phyloP scores from a whole-genome alignment of 2,113 vertebrate species.

The Tychaedon coryphoeus region DNA sequence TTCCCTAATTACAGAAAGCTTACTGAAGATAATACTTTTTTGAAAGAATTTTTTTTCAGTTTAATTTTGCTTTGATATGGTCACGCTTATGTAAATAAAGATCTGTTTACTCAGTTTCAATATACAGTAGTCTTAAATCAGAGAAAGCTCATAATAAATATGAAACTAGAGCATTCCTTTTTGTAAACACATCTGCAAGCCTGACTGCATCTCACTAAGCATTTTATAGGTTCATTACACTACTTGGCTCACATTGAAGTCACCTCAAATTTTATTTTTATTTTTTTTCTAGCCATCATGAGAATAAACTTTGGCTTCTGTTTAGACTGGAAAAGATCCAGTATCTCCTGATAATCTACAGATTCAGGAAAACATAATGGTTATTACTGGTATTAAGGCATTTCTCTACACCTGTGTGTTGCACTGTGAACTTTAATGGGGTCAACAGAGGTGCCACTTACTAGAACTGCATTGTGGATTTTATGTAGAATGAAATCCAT shows the following conservation, averaged over 20 bases:
- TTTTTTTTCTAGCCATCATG: constrained; percentile 37
- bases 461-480: background rate
- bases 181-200: constrained; percentile 72
- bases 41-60: constrained; percentile 23
- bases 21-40: constrained; percentile 33
- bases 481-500: background rate
- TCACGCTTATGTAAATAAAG: constrained; percentile 70
- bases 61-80: constrained; percentile 30
- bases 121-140: constrained; percentile 72
- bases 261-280: constrained; percentile 72
- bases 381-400: background rate
- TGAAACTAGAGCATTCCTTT: constrained; percentile 67
- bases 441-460: background rate
- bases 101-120: constrained; percentile 66
- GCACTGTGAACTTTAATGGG: background rate
- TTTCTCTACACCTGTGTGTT: background rate
- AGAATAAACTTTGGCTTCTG: constrained; percentile 65
- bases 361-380: background rate
- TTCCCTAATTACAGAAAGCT: constrained; percentile 60
- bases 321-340: constrained; percentile 57
- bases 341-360: background rate
- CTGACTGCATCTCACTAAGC: constrained; percentile 73
- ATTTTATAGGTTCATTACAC: constrained; percentile 76
- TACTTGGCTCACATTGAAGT: constrained; percentile 76
- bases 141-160: constrained; percentile 72